Conservation (phyloP, 2,888 invertebrate species). For the Acholoe squamosa region DNA sequence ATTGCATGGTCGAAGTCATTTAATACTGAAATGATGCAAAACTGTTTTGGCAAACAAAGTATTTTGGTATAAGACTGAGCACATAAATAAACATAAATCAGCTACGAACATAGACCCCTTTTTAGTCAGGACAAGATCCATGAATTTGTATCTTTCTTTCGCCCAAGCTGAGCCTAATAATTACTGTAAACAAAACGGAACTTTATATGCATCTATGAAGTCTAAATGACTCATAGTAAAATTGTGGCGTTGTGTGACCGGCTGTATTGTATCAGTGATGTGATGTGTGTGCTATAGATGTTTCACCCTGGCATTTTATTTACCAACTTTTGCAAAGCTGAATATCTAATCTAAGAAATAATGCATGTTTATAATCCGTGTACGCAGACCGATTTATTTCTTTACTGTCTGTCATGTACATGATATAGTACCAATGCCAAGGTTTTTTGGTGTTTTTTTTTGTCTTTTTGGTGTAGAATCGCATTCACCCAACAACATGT, state of each 20-base stretch:
- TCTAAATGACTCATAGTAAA: constrained; percentile 53
- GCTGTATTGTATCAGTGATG: constrained; percentile 28
- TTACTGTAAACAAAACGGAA: background rate
- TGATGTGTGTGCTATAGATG: constrained; percentile 9
- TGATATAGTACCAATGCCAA: too few relatives aligned
- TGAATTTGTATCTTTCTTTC: background rate
- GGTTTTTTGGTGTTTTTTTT: too few relatives aligned
- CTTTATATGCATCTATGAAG: constrained; percentile 30
- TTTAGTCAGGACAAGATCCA: background rate
- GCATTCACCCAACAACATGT: too few relatives aligned
- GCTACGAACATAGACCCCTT: background rate
- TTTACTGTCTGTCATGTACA: too few relatives aligned
- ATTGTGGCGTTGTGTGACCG: constrained; percentile 47
- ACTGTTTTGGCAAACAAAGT: background rate
- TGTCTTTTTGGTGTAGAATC: too few relatives aligned
- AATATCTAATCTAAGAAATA: too few relatives aligned
- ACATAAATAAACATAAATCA: background rate
- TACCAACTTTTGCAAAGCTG: too few relatives aligned
- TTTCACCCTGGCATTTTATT: background rate
- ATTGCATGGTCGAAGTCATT: constrained; percentile 45
- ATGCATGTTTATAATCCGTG: too few relatives aligned
- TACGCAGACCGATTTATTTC: too few relatives aligned
- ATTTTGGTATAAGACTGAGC: background rate
- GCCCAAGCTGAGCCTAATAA: background rate
- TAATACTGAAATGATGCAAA: constrained; percentile 48